phyloP scores from a whole-genome alignment of 2,797 vertebrate species.

The Sebastes flavidus region DNA sequence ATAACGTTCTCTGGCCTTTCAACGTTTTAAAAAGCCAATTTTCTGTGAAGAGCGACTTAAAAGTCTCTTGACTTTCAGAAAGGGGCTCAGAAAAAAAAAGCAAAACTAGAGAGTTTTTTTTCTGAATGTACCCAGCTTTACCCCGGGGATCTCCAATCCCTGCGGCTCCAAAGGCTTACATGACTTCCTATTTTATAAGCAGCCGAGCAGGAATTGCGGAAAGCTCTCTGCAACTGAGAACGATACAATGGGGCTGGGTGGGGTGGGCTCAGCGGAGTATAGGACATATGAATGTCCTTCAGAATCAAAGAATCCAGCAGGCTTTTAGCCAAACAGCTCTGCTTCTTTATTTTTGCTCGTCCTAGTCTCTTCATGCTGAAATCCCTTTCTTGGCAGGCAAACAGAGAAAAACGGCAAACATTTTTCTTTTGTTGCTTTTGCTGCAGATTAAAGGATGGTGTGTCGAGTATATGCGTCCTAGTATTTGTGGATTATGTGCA shows the following conservation, averaged over 20 bases:
- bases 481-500: neutral
- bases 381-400: slow-evolving; percentile 62
- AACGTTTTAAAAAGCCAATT: slow-evolving; percentile 35
- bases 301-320: slow-evolving; percentile 58
- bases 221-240: slow-evolving; percentile 42
- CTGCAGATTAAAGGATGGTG: slow-evolving; percentile 39
- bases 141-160: slow-evolving; percentile 50
- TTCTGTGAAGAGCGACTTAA: slow-evolving; percentile 42
- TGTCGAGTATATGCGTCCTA: neutral
- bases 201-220: slow-evolving; percentile 52
- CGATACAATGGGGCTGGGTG: slow-evolving; percentile 33
- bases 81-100: slow-evolving; percentile 11
- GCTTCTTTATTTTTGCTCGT: slow-evolving; percentile 28
- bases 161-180: slow-evolving; percentile 57
- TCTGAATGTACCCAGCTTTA: slow-evolving; percentile 46
- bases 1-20: slow-evolving; percentile 18
- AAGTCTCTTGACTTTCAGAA: slow-evolving; percentile 50
- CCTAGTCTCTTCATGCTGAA: slow-evolving; percentile 40
- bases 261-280: slow-evolving; percentile 33
- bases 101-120: slow-evolving; percentile 37
- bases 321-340: slow-evolving; percentile 53
- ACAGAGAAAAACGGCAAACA: slow-evolving; percentile 32
- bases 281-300: slow-evolving; percentile 67
- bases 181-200: slow-evolving; percentile 59
- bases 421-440: slow-evolving; percentile 44